Base-by-base conservation (phyloP, 2,113 vertebrate genomes). In the Sterna hirundo region DNA sequence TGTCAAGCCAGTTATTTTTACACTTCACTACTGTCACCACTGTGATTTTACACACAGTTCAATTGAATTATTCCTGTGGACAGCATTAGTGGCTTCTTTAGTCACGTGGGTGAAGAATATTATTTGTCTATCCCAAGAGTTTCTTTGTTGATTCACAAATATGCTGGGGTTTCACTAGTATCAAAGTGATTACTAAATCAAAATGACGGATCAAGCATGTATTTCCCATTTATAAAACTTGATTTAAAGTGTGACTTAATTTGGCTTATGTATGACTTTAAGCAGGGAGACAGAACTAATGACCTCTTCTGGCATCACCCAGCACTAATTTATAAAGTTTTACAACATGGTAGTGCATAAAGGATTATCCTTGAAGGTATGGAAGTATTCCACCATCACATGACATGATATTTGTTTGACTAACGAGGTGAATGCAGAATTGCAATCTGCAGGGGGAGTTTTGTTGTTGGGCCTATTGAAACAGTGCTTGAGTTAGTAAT, bases 401-500 rank as follows among this genome's bases (percentile, higher is more conserved):
- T 65, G 6, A 34, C 13, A 30, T 30, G 5, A 19, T 49, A 58
- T 40, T 78, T 76, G 8, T 80, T 40, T 74, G 17, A 62, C 38
- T 83, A 44, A 32, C 47, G 19, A 86, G 1, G 5, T 55, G 20
- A 95, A 78, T 25, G 34, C n/a, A 8, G 15, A 49, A 46, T 64
- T 83, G 10, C 9, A 54, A 23, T 71, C n/a, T 32, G 10, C 18
- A 34, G 6, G 15, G 8, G 3, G 1, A 6, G 36, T 51, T 70
- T 54, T 88, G 6, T 16, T 75, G 5, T 49, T 55, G 15, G 29
- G 15, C 0, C 7, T 86, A 3, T 38, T 14, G 20, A 86, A 79
- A 64, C 15, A 5, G 18, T 38, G 3, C 4, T 30, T 2, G 2
- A 65, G 21, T 55, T 11, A 38, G 9, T 15, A 71, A 61, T 0